phyloP scores from a whole-genome alignment of 53 echinoderm and acorn worm genomes.

The Stichopus horrens region DNA sequence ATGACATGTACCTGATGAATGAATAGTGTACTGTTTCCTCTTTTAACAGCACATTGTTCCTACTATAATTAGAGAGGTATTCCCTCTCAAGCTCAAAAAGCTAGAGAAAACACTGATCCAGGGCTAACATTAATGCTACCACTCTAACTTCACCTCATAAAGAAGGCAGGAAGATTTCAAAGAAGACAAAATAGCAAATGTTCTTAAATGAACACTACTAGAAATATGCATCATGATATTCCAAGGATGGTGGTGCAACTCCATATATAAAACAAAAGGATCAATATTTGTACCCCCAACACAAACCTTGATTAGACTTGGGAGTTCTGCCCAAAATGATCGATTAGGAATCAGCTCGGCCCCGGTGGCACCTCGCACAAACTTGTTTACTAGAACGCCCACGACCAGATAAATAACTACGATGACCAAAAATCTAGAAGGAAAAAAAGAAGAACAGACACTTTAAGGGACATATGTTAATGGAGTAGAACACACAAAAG shows the following conservation, averaged over 20 bases:
- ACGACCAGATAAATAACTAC: neutral
- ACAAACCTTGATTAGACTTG: constrained; percentile 12
- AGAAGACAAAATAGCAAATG: neutral
- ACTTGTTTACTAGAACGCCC: constrained; percentile 19
- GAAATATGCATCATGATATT: neutral
- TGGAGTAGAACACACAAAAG: no score
- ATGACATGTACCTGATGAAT: no score
- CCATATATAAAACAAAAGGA: neutral
- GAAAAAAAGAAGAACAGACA: neutral
- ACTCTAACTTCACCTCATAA: no score
- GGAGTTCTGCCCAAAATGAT: constrained; percentile 12
- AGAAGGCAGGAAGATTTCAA: no score
- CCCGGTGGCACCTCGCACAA: constrained; percentile 28
- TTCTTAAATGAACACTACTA: neutral
- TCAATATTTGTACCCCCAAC: no score
- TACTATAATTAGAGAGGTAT: no score
- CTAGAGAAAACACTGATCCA: no score
- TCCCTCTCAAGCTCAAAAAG: no score
- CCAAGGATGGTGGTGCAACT: neutral
- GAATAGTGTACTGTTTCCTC: no score
- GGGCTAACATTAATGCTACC: no score
- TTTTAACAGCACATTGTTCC: no score
- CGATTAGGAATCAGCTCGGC: constrained; percentile 29
- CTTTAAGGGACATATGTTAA: no score
- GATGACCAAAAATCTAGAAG: constrained; percentile 4